These are phyloP conservation scores for Sarotherodon lohbergeri DNA, from an alignment of 2,113 vertebrate genomes.

Conservation along the genomic window DNA sequence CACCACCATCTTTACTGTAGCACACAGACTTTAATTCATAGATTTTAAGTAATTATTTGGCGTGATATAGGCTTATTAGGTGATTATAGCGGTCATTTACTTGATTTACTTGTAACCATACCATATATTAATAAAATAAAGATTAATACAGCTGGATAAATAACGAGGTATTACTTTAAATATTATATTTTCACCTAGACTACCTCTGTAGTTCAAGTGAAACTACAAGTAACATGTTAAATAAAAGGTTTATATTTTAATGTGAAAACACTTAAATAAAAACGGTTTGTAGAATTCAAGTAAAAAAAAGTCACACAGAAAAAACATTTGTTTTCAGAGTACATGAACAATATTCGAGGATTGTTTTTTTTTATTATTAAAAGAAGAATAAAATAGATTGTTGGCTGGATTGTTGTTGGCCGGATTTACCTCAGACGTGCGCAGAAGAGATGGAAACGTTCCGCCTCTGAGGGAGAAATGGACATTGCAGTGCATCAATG, in stretches of 20 bases:
- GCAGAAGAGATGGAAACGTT: accelerated
- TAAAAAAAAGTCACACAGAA: accelerated
- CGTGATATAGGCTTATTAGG: accelerated
- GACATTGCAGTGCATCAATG: accelerated
- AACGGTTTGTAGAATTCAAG: accelerated
- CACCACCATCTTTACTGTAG: too few species aligned
- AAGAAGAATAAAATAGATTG: not conserved
- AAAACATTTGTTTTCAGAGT: accelerated
- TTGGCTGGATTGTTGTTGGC: accelerated
- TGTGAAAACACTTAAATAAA: accelerated
- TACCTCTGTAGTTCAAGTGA: accelerated
- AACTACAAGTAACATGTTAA: not conserved
- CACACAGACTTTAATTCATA: not conserved
- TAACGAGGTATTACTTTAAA: not conserved
- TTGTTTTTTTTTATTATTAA: not conserved
- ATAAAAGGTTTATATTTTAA: not conserved
- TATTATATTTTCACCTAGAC: accelerated
- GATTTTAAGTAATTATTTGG: not conserved
- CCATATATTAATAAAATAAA: accelerated
- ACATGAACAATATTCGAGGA: not conserved
- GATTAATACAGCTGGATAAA: not conserved
- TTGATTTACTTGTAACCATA: not conserved
- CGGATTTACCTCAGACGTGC: not conserved
- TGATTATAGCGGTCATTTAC: not conserved
- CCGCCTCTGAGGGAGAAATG: accelerated